These are phyloP conservation scores for Scaptodrosophila latifasciaeformis DNA, from an alignment of 2,888 invertebrate genomes.

Conservation along the genomic window DNA sequence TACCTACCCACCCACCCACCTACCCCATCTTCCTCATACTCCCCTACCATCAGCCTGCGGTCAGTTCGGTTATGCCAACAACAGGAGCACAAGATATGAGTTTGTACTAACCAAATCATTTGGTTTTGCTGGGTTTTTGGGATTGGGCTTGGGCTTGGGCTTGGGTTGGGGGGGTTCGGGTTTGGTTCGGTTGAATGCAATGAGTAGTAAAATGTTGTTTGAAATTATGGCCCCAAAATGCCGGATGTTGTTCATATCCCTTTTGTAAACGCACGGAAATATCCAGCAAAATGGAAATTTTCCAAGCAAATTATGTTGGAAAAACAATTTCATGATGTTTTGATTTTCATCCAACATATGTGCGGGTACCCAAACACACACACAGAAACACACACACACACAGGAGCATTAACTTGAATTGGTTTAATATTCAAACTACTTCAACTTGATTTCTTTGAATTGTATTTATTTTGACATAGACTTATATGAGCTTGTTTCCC, in stretches of 20 bases:
- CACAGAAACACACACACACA: constrained; percentile 4
- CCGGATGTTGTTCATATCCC: constrained; percentile 72
- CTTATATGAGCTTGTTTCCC: constrained; percentile 29
- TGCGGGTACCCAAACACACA: constrained; percentile 36
- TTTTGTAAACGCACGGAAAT: constrained; percentile 71
- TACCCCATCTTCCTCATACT: constrained; percentile 16
- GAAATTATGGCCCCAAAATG: constrained; percentile 58
- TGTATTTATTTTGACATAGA: too few relatives aligned
- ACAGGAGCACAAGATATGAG: constrained; percentile 54
- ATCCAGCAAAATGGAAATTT: constrained; percentile 38
- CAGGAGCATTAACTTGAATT: neutral
- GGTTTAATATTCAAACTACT: too few relatives aligned
- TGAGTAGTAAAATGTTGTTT: constrained; percentile 67
- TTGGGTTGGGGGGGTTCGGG: neutral
- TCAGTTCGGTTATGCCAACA: constrained; percentile 52
- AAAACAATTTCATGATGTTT: constrained; percentile 68
- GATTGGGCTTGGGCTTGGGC: constrained; percentile 7
- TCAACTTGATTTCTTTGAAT: too few relatives aligned
- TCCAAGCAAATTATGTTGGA: constrained; percentile 56
- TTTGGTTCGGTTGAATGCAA: constrained; percentile 56
- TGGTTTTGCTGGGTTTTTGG: constrained; percentile 13
- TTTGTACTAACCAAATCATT: constrained; percentile 67
- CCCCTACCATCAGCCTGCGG: constrained; percentile 36
- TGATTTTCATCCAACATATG: constrained; percentile 57
- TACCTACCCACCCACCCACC: neutral